Conservation (phyloP, 2,113 vertebrate genomes). For the Hymenochirus boettgeri region DNA sequence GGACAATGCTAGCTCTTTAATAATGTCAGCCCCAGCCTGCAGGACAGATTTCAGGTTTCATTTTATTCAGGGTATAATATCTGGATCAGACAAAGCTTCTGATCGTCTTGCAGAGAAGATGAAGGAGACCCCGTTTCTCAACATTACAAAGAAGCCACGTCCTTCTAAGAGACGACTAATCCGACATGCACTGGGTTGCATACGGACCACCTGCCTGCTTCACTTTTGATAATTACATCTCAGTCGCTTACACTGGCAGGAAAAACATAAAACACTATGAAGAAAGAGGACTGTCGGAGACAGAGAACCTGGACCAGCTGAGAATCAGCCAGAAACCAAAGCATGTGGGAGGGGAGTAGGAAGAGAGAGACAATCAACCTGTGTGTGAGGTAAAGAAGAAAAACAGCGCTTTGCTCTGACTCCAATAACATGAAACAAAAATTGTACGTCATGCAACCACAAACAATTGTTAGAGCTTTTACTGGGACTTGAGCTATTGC, state of each 20-base stretch:
- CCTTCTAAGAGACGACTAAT: neutral
- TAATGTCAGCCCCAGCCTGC: too few species aligned
- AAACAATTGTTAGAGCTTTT: neutral
- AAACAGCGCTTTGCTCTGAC: constrained; percentile 1
- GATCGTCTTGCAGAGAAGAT: too few species aligned
- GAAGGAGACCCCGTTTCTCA: neutral
- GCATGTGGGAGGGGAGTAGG: neutral
- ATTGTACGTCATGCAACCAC: neutral
- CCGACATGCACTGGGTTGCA: neutral
- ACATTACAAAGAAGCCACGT: neutral
- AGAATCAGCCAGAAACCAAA: neutral
- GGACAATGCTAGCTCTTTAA: too few species aligned
- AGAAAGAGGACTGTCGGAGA: neutral
- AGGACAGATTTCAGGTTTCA: too few species aligned
- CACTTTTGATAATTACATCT: constrained; percentile 1
- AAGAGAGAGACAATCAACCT: neutral
- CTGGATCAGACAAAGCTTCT: too few species aligned
- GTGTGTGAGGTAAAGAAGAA: constrained; percentile 1
- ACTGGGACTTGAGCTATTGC: neutral
- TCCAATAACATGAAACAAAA: too few species aligned
- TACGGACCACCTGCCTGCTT: neutral
- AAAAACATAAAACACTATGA: constrained; percentile 9
- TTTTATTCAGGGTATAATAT: too few species aligned
- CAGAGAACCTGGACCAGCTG: neutral
- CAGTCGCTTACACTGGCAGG: neutral